A percentile compares a stretch with the other conserved stretches of the same genome.
These are phyloP conservation scores for Pseudochirops cupreus DNA, from an alignment of 2,797 vertebrate genomes.

Conservation along the genomic window DNA sequence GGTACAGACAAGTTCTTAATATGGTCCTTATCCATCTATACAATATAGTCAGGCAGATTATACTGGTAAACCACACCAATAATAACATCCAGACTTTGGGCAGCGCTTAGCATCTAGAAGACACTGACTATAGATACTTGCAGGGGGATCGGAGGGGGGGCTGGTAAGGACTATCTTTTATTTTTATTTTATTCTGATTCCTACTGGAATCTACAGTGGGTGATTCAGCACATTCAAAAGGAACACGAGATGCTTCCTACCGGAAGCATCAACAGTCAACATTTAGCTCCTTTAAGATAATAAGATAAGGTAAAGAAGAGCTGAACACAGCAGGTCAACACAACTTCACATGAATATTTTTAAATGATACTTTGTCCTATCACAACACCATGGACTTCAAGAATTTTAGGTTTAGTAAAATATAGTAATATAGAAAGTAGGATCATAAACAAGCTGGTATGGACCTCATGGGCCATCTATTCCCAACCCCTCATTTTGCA, in stretches of 20 bases:
- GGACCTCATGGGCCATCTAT: background rate
- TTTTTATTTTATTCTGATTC: slow-evolving; percentile 12
- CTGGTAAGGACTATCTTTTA: background rate
- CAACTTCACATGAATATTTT: slow-evolving; percentile 76
- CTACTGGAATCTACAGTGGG: slow-evolving; percentile 9
- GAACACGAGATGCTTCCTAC: background rate
- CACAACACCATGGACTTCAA: slow-evolving; percentile 79
- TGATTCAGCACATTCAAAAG: slow-evolving; percentile 13
- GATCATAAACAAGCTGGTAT: slow-evolving; percentile 16
- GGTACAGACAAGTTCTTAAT: background rate
- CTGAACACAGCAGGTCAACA: slow-evolving; percentile 75
- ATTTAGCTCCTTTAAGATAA: background rate
- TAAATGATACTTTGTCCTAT: slow-evolving; percentile 79
- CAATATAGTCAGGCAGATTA: fast-evolving
- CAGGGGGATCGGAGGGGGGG: too few species aligned
- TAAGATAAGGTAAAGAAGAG: slow-evolving; percentile 62
- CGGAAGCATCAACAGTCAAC: background rate
- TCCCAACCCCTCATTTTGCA: background rate
- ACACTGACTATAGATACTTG: background rate
- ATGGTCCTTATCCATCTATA: fast-evolving
- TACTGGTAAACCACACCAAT: background rate
- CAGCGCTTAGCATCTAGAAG: background rate
- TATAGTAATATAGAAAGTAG: slow-evolving; percentile 80
- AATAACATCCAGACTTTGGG: background rate
- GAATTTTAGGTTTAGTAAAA: slow-evolving; percentile 81